Percentiles rank a stretch among this genome's conserved stretches.
phyloP scores from a whole-genome alignment of 2,113 vertebrate species.

The Festucalex cinctus region DNA sequence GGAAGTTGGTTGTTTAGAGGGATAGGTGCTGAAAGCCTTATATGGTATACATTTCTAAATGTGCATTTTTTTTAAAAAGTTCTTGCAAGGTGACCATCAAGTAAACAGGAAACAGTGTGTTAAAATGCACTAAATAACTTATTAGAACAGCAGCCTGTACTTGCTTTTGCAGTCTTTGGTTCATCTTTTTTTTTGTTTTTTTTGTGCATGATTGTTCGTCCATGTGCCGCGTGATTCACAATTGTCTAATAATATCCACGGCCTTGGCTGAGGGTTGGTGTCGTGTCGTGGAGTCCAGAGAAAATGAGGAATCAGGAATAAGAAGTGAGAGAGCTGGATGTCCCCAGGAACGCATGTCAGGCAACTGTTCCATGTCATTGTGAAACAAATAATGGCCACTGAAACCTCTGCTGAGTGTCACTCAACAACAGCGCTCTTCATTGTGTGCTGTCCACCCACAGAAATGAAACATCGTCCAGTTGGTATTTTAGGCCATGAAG shows the following conservation, averaged over 20 bases:
- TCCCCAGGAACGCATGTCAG: constrained; percentile 54
- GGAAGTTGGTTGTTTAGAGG: constrained; percentile 36
- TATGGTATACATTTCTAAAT: constrained; percentile 24
- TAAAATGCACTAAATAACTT: neutral
- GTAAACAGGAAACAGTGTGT: neutral
- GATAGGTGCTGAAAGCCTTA: constrained; percentile 39
- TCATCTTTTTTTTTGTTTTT: neutral
- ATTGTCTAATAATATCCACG: constrained; percentile 59
- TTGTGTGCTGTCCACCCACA: constrained; percentile 44
- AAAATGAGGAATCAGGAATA: constrained; percentile 82
- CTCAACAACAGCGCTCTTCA: constrained; percentile 54
- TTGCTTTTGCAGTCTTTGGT: neutral
- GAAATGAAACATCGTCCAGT: constrained; percentile 27
- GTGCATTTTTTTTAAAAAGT: no score
- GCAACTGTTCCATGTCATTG: constrained; percentile 69
- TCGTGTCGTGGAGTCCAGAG: constrained; percentile 54
- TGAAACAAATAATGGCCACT: constrained; percentile 74
- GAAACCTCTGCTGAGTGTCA: constrained; percentile 68
- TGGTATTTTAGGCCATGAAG: neutral
- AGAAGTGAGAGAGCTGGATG: constrained; percentile 78
- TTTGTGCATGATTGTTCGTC: constrained; percentile 4
- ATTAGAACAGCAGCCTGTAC: neutral
- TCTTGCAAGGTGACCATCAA: neutral
- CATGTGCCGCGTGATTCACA: constrained; percentile 56
- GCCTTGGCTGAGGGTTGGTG: constrained; percentile 47